Percentiles rank a stretch among this genome's conserved stretches.
These are phyloP conservation scores for Apoderus coryli DNA, from an alignment of 2,888 invertebrate species.

Conservation along the genomic window DNA sequence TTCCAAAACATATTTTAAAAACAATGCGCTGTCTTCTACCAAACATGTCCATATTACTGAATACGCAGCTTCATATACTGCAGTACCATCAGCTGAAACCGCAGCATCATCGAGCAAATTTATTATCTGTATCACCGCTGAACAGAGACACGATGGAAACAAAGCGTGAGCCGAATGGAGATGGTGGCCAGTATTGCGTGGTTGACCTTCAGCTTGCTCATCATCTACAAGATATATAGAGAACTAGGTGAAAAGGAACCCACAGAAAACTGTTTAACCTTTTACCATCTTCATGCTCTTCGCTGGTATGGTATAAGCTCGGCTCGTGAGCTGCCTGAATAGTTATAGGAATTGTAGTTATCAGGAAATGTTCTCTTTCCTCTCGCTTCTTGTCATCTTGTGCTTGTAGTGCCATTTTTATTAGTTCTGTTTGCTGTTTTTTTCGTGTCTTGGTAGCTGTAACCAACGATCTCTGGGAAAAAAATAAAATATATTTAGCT, in stretches of 20 bases:
- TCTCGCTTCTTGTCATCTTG: constrained; percentile 90
- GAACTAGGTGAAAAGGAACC: neutral
- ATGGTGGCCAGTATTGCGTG: constrained; percentile 62
- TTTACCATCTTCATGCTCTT: constrained; percentile 73
- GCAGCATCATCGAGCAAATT: constrained; percentile 91
- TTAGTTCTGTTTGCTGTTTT: constrained; percentile 97
- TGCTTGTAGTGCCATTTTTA: constrained; percentile 86
- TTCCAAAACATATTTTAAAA: constrained; percentile 67
- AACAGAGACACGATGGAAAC: constrained; percentile 93
- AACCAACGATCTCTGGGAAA: constrained; percentile 69
- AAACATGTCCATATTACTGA: constrained; percentile 96
- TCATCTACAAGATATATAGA: constrained; percentile 23
- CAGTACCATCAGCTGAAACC: constrained; percentile 82
- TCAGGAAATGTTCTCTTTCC: constrained; percentile 89
- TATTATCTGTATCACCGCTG: constrained; percentile 90
- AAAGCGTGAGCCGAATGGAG: constrained; percentile 86
- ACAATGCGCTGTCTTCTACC: constrained; percentile 34
- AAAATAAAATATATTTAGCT: constrained; percentile 5
- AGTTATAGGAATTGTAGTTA: constrained; percentile 90
- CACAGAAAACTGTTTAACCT: constrained; percentile 5
- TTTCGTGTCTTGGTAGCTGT: constrained; percentile 97
- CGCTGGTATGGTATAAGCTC: constrained; percentile 70
- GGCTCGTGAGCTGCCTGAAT: constrained; percentile 95
- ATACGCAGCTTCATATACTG: constrained; percentile 95
- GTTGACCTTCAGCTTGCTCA: constrained; percentile 46